Evolutionary conservation across 2,113 vertebrate genomes (phyloP), one percentile per base, ranked within the genome.

Genomic region (Tympanuchus pallidicinctus): DNA sequence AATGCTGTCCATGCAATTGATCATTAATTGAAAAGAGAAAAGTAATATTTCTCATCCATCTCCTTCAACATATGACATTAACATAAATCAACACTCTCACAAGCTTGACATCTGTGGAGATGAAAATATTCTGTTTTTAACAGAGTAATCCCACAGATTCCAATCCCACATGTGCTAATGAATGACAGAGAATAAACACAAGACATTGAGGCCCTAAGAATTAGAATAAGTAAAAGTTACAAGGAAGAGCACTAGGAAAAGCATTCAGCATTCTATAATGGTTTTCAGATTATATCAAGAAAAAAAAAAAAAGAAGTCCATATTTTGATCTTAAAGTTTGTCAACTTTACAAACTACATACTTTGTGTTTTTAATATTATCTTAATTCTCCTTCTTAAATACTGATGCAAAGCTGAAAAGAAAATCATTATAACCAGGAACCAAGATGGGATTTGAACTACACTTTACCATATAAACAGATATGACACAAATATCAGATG

Each of bases 101-200:
- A 70, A 89, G 18, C 36, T 59, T 92, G 50, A 89, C 34, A 50
- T 64, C 48, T 77, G 28, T 7, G 1, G 38, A 78, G 61, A 83
- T 91, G 69, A 83, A 91, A 88, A 45, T 20, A 60, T 4, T 88
- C 50, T 74, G 52, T 7, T 88, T 89, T 83, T 63, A 64, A 89
- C 3, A 77, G 52, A 47, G 32, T 75, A 94, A 78, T 81, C 57
- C 76, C 84, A 74, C 52, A 92, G 69, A 94, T 78, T 66, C 76
- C 72, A 86, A 82, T 88, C 79, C 61, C 69, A 66, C 61, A 57
- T 52, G 72, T 61, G 71, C 43, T 85, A 86, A 78, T 75, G n/a
- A 90, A 18, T n/a, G 40, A 73, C 69, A 92, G 70, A 86, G 82
- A 61, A 86, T 47, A 88, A 91, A 72, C 15, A 78, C 17, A 60